Evolutionary conservation across 1,140 invertebrate genomes (phyloP).

Genomic region (Sycophaga agraensis): DNA sequence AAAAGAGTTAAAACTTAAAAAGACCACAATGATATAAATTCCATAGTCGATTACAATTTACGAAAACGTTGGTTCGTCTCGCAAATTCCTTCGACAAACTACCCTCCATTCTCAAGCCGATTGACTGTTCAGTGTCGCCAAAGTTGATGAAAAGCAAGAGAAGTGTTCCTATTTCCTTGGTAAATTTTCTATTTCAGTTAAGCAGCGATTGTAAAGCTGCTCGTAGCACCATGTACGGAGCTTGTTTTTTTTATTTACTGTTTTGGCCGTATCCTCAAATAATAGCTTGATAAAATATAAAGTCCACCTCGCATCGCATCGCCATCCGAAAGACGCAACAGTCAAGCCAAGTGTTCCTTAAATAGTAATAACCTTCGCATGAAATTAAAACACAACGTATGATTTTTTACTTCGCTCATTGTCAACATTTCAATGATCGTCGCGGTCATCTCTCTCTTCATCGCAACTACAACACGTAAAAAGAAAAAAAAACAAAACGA

Average conservation of each 20-base stretch:
- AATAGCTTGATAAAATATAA: constrained; percentile 24
- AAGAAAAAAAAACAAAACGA: not conserved
- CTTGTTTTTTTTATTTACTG: constrained; percentile 3
- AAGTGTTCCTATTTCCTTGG: not conserved
- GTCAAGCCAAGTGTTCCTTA: constrained; percentile 1
- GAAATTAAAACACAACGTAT: constrained; percentile 19
- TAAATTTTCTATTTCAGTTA: constrained; percentile 4
- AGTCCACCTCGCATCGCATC: not conserved
- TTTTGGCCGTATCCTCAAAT: constrained; percentile 19
- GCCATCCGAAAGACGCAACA: not conserved
- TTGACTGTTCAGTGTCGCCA: not conserved
- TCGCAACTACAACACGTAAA: not conserved
- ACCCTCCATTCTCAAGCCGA: not conserved
- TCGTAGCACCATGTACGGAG: constrained; percentile 8
- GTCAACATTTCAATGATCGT: constrained; percentile 6
- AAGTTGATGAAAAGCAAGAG: constrained; percentile 14
- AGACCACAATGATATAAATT: constrained; percentile 13
- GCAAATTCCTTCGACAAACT: constrained; percentile 1
- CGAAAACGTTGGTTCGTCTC: constrained; percentile 3
- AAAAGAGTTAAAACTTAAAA: constrained; percentile 9
- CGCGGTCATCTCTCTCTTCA: constrained; percentile 6
- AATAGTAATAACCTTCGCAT: constrained; percentile 25
- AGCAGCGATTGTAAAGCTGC: constrained; percentile 4
- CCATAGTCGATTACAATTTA: constrained; percentile 8
- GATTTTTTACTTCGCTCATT: constrained; percentile 16